These are phyloP conservation scores for Lasioglossum albipes DNA, from an alignment of 1,140 invertebrate species.

Conservation along the genomic window DNA sequence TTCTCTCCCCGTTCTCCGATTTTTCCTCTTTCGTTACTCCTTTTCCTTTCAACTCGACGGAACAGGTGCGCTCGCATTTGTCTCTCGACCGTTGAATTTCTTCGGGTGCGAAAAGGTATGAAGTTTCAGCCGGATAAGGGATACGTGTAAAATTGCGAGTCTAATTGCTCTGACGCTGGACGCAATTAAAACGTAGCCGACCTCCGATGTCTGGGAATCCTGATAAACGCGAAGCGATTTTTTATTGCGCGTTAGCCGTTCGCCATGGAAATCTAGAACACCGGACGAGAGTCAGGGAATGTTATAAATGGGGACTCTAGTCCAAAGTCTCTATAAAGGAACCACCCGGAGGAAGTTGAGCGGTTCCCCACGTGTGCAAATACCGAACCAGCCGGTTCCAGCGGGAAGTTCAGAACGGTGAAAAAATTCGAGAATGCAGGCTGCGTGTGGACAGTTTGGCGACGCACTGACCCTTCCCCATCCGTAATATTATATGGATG, in stretches of 20 bases:
- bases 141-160: constrained; percentile 31
- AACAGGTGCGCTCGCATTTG: background rate
- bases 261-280: background rate
- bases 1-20: background rate
- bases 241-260: constrained; percentile 21
- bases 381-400: background rate
- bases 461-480: constrained; percentile 37
- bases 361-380: background rate
- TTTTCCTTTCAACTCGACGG: background rate
- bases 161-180: constrained; percentile 32
- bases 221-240: constrained; percentile 15
- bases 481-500: constrained; percentile 63
- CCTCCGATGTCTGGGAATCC: constrained; percentile 9
- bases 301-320: background rate
- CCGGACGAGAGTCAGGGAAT: background rate
- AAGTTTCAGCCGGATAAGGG: constrained; percentile 15
- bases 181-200: background rate
- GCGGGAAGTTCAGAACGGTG: background rate
- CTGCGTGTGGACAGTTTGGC: constrained; percentile 27
- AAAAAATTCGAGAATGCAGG: constrained; percentile 39
- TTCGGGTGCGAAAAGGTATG: background rate
- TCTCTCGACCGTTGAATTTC: background rate
- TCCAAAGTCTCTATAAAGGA: background rate
- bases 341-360: background rate
- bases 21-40: background rate